A percentile compares a stretch with the other conserved stretches of the same genome.
Conservation (phyloP, 2,113 vertebrate genomes). For the Onychorhynchus coronatus region DNA sequence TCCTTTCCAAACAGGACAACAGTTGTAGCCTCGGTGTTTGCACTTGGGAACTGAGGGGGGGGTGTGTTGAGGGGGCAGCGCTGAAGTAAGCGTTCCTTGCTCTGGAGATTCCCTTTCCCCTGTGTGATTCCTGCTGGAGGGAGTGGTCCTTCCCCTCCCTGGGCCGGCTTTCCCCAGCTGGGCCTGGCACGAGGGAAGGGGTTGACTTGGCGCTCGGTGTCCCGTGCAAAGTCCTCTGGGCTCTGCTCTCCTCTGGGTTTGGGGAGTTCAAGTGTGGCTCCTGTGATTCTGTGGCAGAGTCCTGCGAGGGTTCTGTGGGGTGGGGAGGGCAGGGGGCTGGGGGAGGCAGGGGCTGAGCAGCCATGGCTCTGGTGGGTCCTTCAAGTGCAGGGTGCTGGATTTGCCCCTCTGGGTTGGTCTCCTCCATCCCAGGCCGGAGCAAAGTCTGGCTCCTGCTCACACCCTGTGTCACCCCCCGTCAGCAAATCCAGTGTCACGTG, state of each 20-base stretch:
- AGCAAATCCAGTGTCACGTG: not conserved
- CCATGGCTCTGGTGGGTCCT: rapidly evolving
- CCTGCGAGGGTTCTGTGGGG: not conserved
- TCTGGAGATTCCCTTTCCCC: rapidly evolving
- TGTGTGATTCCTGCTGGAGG: not conserved
- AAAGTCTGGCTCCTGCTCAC: not conserved
- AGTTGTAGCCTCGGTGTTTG: not conserved
- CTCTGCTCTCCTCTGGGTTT: rapidly evolving
- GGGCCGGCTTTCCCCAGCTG: rapidly evolving
- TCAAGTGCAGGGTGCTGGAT: not conserved
- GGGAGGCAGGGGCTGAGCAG: not conserved
- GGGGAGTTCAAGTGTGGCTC: not conserved
- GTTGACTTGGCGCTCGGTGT: not conserved
- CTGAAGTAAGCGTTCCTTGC: rapidly evolving
- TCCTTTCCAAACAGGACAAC: not conserved
- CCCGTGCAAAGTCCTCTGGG: not conserved
- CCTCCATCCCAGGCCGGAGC: not conserved
- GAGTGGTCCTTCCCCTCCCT: not conserved
- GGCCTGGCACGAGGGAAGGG: not conserved
- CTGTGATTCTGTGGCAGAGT: not conserved
- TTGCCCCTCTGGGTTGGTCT: not conserved
- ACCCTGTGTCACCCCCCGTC: not conserved
- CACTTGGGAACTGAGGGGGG: rapidly evolving
- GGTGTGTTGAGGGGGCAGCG: rapidly evolving
- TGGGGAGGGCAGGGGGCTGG: rapidly evolving